These are phyloP conservation scores for Phthorimaea operculella DNA, from an alignment of 1,140 invertebrate species.

Conservation along the genomic window DNA sequence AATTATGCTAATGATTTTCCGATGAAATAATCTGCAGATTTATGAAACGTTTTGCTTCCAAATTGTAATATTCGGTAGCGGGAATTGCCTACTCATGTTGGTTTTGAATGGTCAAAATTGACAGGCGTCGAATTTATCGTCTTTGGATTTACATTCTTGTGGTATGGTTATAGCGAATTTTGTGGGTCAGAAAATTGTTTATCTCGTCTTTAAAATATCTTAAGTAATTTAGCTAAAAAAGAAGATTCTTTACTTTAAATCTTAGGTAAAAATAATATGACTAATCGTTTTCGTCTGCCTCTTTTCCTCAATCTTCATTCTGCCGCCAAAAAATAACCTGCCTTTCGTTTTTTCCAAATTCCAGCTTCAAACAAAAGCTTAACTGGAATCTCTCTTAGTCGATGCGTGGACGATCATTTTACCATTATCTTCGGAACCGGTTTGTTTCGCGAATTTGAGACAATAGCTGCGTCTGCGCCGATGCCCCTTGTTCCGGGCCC, in stretches of 20 bases:
- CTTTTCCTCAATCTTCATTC: too few species aligned
- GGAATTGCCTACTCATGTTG: neutral
- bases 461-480: slow-evolving; percentile 31
- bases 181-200: too few species aligned
- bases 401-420: slow-evolving; percentile 40
- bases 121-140: too few species aligned
- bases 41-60: neutral
- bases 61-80: neutral
- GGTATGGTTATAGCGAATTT: too few species aligned
- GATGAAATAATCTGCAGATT: neutral
- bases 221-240: too few species aligned
- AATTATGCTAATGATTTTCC: neutral
- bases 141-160: too few species aligned
- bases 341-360: too few species aligned
- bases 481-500: slow-evolving; percentile 18
- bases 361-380: neutral
- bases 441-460: slow-evolving; percentile 45
- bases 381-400: neutral
- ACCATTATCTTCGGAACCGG: slow-evolving; percentile 47
- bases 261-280: too few species aligned
- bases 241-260: too few species aligned
- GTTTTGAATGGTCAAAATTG: neutral
- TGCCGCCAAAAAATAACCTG: too few species aligned
- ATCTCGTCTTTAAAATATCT: too few species aligned
- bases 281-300: too few species aligned